Conservation (phyloP, 1,140 invertebrate species). For the Aphaenogaster floridana region DNA sequence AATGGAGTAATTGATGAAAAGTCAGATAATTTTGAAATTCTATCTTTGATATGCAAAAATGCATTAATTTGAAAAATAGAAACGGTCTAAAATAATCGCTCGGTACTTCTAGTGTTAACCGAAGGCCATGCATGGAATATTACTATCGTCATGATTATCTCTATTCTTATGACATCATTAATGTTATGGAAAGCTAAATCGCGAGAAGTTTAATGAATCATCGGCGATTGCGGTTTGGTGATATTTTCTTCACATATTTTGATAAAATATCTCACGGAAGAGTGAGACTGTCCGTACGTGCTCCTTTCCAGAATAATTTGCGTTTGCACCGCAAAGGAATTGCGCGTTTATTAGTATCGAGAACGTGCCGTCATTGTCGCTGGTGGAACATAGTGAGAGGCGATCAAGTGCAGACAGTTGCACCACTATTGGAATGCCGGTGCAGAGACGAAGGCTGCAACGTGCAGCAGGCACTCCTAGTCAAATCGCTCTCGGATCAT, state of each 20-base stretch:
- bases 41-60: too few relatives aligned
- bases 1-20: too few relatives aligned
- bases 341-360: slow-evolving; percentile 8
- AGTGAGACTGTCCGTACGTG: neutral
- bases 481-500: slow-evolving; percentile 47
- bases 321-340: neutral
- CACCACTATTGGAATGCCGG: slow-evolving; percentile 63
- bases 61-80: too few relatives aligned
- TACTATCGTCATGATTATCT: neutral
- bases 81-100: too few relatives aligned
- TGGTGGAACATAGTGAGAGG: slow-evolving; percentile 51
- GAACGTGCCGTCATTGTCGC: slow-evolving; percentile 13
- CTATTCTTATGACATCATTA: slow-evolving; percentile 32
- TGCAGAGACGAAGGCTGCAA: slow-evolving; percentile 48
- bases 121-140: neutral
- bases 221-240: neutral
- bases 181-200: neutral
- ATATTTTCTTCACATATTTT: slow-evolving; percentile 8
- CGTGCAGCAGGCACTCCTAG: slow-evolving; percentile 63
- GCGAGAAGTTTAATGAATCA: slow-evolving; percentile 27
- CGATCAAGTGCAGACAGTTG: slow-evolving; percentile 64
- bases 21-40: too few relatives aligned
- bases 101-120: too few relatives aligned
- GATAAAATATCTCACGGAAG: neutral
- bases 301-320: neutral